Conservation (phyloP, 1,140 invertebrate species). For the Aphaenogaster ashmeadi region DNA sequence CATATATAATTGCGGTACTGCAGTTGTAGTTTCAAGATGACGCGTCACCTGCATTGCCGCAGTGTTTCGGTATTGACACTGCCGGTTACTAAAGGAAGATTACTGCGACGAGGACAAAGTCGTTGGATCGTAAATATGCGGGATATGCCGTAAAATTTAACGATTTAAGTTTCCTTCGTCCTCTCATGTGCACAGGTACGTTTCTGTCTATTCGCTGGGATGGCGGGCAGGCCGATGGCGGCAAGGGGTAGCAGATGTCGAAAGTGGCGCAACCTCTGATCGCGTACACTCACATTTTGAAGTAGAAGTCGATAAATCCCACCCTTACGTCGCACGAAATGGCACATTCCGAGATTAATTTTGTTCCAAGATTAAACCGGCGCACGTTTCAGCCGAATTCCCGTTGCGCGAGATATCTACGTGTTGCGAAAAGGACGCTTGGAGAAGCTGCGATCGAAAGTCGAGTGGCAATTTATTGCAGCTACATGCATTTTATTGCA, state of each 20-base stretch:
- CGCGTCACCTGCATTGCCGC: constrained; percentile 74
- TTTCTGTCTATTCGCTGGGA: not conserved
- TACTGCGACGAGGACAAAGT: constrained; percentile 54
- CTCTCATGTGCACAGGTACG: not conserved
- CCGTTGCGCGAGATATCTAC: constrained; percentile 7
- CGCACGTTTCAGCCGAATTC: constrained; percentile 59
- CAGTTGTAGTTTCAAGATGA: constrained; percentile 43
- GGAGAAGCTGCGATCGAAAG: constrained; percentile 42
- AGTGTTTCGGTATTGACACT: constrained; percentile 61
- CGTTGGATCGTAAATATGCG: constrained; percentile 73
- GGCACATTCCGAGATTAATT: constrained; percentile 63
- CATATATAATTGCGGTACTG: not conserved
- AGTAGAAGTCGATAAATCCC: constrained; percentile 68
- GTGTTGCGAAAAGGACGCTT: constrained; percentile 23
- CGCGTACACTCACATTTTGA: constrained; percentile 51
- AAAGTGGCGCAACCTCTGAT: constrained; percentile 68
- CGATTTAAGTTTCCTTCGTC: constrained; percentile 71
- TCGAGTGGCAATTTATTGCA: constrained; percentile 39
- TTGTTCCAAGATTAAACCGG: constrained; percentile 46
- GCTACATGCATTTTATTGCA: constrained; percentile 49
- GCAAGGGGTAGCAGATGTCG: constrained; percentile 71
- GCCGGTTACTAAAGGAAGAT: constrained; percentile 43
- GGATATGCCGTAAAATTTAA: constrained; percentile 78
- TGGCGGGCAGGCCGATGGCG: no score
- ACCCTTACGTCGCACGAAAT: constrained; percentile 42